Evolutionary conservation across 1,140 invertebrate species (phyloP), one percentile per base, ranked within the genome.

Genomic region (Drosophila teissieri): DNA sequence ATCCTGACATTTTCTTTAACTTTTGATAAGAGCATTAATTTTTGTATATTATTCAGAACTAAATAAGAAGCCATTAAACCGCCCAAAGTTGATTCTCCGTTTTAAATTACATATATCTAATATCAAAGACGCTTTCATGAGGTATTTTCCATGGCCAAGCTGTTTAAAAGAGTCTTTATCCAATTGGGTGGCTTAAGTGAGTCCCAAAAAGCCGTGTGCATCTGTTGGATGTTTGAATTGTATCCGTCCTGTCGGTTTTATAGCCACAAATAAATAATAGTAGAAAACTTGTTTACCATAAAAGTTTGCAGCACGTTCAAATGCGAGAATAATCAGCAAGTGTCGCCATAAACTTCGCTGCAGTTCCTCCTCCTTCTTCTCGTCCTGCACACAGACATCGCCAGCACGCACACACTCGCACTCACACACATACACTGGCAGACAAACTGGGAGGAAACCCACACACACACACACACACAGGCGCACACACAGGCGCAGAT

Each of bases 261-360:
- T 46, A 11, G 5, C 24, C 46, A 31, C 10, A 37, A 31, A 58
- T 45, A 72, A 69, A 57, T 58, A 65, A 55, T 36, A 54, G 36
- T 14, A 31, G 6, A 12, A 48, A 40, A 61, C 68, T 60, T 73
- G 39, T 61, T 52, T 52, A 52, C 40, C 55, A 45, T 58, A 53
- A 72, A 72, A 72, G 64, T 73, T 73, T 45, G 34, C 39, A 24
- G 69, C 65, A 45, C 64, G 67, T 56, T 17, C 51, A 27, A 56
- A 49, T 72, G 67, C 15, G 48, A 44, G 46, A 53, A 61, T 61
- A 73, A 73, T 73, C 69, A 53, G 69, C 46, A 45, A 49, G 34
- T 73, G 72, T 75, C 72, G 46, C 70, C 68, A 70, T 72, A 49
- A 72, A 48, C 14, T 49, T 22, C 67, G 34, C 70, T 72, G 68